Evolutionary conservation across 2,797 vertebrate species (phyloP).

Genomic region (Picus viridis): DNA sequence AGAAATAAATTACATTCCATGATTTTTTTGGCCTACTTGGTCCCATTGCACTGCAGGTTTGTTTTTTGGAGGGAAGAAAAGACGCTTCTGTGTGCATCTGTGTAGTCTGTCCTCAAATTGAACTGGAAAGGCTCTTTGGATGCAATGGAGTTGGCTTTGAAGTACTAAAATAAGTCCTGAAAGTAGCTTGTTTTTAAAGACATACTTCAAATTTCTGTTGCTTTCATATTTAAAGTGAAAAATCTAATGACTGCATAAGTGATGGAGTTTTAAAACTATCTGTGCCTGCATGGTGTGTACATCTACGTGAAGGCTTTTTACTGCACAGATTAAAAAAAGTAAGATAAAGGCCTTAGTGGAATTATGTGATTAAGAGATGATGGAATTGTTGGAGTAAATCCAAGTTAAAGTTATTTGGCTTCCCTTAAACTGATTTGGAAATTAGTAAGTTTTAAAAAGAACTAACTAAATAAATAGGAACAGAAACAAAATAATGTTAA

Average conservation of each 20-base stretch:
- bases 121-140: not conserved
- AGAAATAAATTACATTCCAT: not conserved
- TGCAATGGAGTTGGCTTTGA: not conserved
- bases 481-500: not conserved
- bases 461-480: not conserved
- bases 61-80: not conserved
- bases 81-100: fast-evolving
- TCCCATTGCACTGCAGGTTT: not conserved
- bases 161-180: not conserved
- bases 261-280: not conserved
- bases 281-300: not conserved
- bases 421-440: not conserved
- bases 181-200: not conserved
- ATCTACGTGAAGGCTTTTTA: not conserved
- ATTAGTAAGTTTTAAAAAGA: not conserved
- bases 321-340: not conserved
- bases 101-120: not conserved
- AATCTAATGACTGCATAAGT: not conserved
- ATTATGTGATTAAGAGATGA: constrained; percentile 22
- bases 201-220: not conserved
- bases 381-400: constrained; percentile 2
- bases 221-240: not conserved
- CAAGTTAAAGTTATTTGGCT: constrained; percentile 14
- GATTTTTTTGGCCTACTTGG: not conserved
- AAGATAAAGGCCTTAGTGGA: not conserved